Evolutionary conservation across 35 echinoderm and acorn worm genomes (phyloP).

Genomic region (Lytechinus pictus): DNA sequence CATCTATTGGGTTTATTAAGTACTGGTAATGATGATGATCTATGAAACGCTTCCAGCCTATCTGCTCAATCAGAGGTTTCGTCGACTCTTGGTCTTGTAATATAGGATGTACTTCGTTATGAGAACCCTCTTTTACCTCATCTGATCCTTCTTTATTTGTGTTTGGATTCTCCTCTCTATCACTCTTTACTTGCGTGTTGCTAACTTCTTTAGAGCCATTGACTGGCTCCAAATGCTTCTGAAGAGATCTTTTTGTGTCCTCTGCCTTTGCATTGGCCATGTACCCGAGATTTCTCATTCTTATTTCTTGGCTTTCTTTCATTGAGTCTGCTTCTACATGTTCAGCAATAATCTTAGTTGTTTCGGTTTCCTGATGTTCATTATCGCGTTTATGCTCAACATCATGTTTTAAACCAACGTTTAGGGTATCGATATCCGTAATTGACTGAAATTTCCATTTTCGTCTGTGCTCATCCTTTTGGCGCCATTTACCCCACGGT

Average conservation of each 20-base stretch:
- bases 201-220: not conserved
- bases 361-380: not conserved
- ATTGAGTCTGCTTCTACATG: not conserved
- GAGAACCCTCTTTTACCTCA: not conserved
- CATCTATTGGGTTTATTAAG: not conserved
- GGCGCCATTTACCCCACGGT: not conserved
- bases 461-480: not conserved
- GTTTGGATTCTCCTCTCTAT: not conserved
- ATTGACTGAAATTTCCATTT: not conserved
- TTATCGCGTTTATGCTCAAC: not conserved
- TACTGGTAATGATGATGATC: constrained; percentile 28
- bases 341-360: not conserved
- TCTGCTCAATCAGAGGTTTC: not conserved
- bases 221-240: not conserved
- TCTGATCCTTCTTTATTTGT: not conserved
- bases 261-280: not conserved
- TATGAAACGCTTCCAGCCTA: constrained; percentile 24
- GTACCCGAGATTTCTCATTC: not conserved
- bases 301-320: not conserved
- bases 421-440: not conserved
- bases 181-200: not conserved
- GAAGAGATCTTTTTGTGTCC: not conserved
- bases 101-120: not conserved
- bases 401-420: not conserved
- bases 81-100: not conserved